Base-by-base conservation (phyloP, 2,888 invertebrate species). In the Phyllotreta striolata region DNA sequence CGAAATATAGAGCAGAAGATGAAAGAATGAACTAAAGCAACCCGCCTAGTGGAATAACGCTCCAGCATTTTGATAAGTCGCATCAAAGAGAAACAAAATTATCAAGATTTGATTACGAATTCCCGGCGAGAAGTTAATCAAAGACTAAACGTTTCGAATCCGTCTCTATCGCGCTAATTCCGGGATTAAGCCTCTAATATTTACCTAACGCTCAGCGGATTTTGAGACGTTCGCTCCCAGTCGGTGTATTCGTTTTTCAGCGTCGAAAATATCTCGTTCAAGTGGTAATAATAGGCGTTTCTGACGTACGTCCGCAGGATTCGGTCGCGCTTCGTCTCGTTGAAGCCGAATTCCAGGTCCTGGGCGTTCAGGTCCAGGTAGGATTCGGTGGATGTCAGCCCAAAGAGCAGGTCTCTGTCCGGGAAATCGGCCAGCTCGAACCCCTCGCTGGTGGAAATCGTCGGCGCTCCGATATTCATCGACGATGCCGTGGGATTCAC, bases 161-260 rank as follows among this genome's bases (percentile, higher is more conserved):
- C 24, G 24, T 24, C 24, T 24, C 24, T 24, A 24, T 24, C 24
- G 24, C 24, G 24, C 24, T 24, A 24, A 24, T 24, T 24, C 24
- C 43, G 43, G 6, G 43, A 12, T 43, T 43, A 5, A 43, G 43
- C 13, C 6, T 12, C 10, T 54, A 38, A 52, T 41, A 24, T 37
- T 52, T 38, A 60, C 60, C 60, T 62, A 70, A 93, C 93, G 79
- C 91, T 91, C 77, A 91, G 85, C 68, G 94, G 92, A 81, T 92
- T 93, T 76, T 93, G 91, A 72, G 93, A 90, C 1, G 93, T 91
- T 74, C 90, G 88, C 81, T 93, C 95, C 96, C 97, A 97, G 82
- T 97, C 96, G 64, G 96, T 96, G 83, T 98, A 98, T 82, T 97
- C 96, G 81, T 97, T 96, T 80, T 86, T 86, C 74, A 97, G 85